Conservation (phyloP, 2,797 vertebrate genomes). For the Knipowitschia caucasica region DNA sequence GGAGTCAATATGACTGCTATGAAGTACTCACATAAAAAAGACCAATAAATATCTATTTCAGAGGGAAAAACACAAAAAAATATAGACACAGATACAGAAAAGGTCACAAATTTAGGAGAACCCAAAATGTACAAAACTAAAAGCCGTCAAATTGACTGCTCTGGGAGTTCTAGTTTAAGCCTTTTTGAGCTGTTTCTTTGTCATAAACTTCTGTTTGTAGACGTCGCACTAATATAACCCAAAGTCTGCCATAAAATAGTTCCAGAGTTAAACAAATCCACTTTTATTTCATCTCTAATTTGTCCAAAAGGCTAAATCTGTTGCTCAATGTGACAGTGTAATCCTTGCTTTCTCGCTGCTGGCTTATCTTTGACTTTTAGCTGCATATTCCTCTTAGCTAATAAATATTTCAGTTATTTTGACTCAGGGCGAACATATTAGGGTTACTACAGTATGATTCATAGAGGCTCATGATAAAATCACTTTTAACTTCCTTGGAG, state of each 20-base stretch:
- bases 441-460: slow-evolving; percentile 23
- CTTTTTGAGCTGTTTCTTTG: too few relatives aligned
- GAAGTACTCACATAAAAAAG: too few relatives aligned
- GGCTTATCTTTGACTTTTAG: background rate
- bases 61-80: too few relatives aligned
- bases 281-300: background rate
- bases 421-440: slow-evolving; percentile 1
- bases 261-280: background rate
- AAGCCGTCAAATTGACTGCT: too few relatives aligned
- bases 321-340: slow-evolving; percentile 1
- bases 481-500: slow-evolving; percentile 58
- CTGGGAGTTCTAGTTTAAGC: too few relatives aligned
- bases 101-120: too few relatives aligned
- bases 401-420: slow-evolving; percentile 20
- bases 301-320: background rate
- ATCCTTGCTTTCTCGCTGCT: background rate
- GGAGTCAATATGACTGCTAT: too few relatives aligned
- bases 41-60: too few relatives aligned
- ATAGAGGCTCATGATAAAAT: slow-evolving; percentile 56
- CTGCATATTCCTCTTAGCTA: background rate
- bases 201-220: background rate
- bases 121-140: too few relatives aligned
- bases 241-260: background rate
- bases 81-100: too few relatives aligned
- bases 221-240: background rate